Conservation (phyloP, 2,797 vertebrate genomes). For the Sebastes alutus region DNA sequence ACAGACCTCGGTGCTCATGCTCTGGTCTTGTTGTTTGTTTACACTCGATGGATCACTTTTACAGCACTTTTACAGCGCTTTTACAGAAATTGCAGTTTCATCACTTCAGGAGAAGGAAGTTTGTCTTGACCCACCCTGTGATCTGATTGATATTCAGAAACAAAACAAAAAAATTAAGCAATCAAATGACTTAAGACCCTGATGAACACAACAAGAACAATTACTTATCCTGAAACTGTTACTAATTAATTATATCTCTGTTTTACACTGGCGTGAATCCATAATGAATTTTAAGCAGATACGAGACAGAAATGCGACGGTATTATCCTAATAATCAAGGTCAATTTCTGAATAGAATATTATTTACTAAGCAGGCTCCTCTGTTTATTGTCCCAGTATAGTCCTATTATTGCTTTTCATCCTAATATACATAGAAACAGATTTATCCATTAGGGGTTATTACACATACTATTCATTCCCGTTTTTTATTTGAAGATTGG, state of each 20-base stretch:
- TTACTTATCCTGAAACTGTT: conserved; percentile 55
- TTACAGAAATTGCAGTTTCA: conserved; percentile 6
- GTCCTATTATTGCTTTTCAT: conserved; percentile 83
- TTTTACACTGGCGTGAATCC: conserved; percentile 49
- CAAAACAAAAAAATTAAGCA: conserved; percentile 29
- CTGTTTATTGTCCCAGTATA: conserved; percentile 69
- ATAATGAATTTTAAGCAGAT: conserved; percentile 47
- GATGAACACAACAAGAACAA: conserved; percentile 62
- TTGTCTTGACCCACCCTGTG: conserved; percentile 40
- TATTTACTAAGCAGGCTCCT: conserved; percentile 57
- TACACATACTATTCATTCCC: conserved; percentile 58
- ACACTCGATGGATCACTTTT: conserved; percentile 39
- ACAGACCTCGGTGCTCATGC: conserved; percentile 25
- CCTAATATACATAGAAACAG: conserved; percentile 75
- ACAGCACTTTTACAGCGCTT: conserved; percentile 51
- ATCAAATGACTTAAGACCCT: conserved; percentile 58
- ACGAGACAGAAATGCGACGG: conserved; percentile 48
- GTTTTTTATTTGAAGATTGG: conserved; percentile 52
- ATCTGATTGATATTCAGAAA: conserved; percentile 52
- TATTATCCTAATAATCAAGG: conserved; percentile 52
- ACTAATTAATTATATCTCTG: conserved; percentile 48
- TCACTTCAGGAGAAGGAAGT: conserved; percentile 13
- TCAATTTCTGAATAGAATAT: conserved; percentile 61
- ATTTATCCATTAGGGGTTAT: conserved; percentile 65
- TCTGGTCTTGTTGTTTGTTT: conserved; percentile 28